These are phyloP conservation scores for Ichneumon xanthorius DNA, from an alignment of 2,888 invertebrate species.

Conservation along the genomic window DNA sequence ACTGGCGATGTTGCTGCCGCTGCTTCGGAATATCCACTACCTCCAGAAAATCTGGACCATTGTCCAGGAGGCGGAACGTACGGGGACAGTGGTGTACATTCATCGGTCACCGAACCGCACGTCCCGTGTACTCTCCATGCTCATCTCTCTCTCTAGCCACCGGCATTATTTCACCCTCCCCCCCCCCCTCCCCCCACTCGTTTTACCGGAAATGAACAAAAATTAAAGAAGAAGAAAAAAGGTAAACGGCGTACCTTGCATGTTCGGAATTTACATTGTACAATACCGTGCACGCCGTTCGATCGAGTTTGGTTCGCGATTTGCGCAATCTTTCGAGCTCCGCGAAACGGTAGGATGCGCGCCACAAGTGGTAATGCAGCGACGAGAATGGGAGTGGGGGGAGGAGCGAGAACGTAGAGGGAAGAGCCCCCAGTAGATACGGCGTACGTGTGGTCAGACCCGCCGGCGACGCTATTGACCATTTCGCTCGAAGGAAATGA, in stretches of 20 bases:
- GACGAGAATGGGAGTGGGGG: slow-evolving; percentile 18
- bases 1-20: background rate
- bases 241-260: background rate
- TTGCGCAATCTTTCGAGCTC: slow-evolving; percentile 43
- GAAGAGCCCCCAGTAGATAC: slow-evolving; percentile 58
- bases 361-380: slow-evolving; percentile 62
- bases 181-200: background rate
- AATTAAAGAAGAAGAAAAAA: background rate
- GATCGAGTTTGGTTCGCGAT: slow-evolving; percentile 44
- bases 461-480: slow-evolving; percentile 60
- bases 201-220: slow-evolving; percentile 2
- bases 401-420: slow-evolving; percentile 15
- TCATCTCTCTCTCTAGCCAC: background rate
- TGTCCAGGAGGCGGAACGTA: slow-evolving; percentile 1
- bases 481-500: slow-evolving; percentile 63
- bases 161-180: background rate
- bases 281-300: slow-evolving; percentile 10
- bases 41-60: slow-evolving; percentile 46
- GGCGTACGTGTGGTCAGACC: slow-evolving; percentile 66
- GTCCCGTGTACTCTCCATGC: slow-evolving; percentile 8
- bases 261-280: slow-evolving; percentile 24
- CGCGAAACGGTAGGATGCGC: slow-evolving; percentile 25
- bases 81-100: slow-evolving; percentile 20
- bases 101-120: slow-evolving; percentile 47
- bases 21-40: slow-evolving; percentile 6